Conservation (phyloP, 2,113 vertebrate genomes). For the Bagarius yarrelli region DNA sequence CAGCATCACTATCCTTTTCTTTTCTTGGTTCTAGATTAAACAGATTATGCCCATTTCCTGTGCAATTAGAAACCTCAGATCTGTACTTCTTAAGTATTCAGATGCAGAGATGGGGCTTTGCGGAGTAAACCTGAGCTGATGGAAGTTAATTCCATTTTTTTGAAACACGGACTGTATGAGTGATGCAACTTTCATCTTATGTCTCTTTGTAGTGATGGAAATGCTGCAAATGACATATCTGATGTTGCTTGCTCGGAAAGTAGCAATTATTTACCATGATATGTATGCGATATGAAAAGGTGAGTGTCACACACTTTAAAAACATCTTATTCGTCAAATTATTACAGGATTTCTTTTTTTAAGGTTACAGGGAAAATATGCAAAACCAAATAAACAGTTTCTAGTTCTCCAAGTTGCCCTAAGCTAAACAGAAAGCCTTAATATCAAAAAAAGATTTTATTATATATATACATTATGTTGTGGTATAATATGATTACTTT, state of each 20-base stretch:
- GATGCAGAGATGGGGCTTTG: neutral
- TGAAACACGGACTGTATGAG: slow-evolving; percentile 23
- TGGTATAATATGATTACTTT: neutral
- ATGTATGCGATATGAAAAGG: slow-evolving; percentile 10
- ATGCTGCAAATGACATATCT: neutral
- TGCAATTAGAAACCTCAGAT: slow-evolving; percentile 24
- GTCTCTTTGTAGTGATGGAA: slow-evolving; percentile 32
- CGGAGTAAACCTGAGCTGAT: neutral
- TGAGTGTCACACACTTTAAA: slow-evolving; percentile 13
- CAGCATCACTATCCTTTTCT: slow-evolving; percentile 33
- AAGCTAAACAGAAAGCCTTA: slow-evolving; percentile 7
- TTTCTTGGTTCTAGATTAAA: slow-evolving; percentile 22
- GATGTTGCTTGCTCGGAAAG: slow-evolving; percentile 20
- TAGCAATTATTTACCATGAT: slow-evolving; percentile 32
- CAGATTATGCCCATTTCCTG: slow-evolving; percentile 32
- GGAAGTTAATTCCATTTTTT: slow-evolving; percentile 36
- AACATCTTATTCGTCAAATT: slow-evolving; percentile 14
- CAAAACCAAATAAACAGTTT: neutral
- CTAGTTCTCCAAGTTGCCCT: neutral
- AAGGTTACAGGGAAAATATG: neutral
- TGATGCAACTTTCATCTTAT: slow-evolving; percentile 37
- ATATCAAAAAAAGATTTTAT: neutral
- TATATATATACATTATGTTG: neutral
- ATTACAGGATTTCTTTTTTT: neutral
- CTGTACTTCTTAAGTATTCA: slow-evolving; percentile 14